A percentile compares a stretch with the other conserved stretches of the same genome.
phyloP scores from a whole-genome alignment of 1,140 invertebrate species.

The Pachypsylla venusta region DNA sequence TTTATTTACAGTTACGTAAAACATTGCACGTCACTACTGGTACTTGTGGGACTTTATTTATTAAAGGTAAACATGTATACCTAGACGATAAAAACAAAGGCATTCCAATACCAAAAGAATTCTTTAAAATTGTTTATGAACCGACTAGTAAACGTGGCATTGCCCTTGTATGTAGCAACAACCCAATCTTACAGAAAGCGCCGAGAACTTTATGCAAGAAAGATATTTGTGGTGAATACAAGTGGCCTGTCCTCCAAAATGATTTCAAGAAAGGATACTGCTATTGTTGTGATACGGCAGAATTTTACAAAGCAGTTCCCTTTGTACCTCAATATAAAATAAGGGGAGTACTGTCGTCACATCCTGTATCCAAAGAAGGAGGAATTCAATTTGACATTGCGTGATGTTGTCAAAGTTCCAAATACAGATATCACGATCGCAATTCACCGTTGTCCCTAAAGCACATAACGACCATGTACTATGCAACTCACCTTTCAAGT shows the following conservation, averaged over 20 bases:
- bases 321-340: neutral
- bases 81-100: slow-evolving; percentile 14
- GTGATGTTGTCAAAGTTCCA: too few species aligned
- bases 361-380: too few species aligned
- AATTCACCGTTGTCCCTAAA: too few species aligned
- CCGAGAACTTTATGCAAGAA: slow-evolving; percentile 15
- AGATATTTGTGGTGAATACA: slow-evolving; percentile 17
- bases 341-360: neutral
- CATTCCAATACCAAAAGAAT: slow-evolving; percentile 20
- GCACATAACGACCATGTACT: too few species aligned
- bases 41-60: slow-evolving; percentile 18
- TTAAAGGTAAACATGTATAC: slow-evolving; percentile 15
- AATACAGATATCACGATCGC: too few species aligned
- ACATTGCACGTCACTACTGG: slow-evolving; percentile 21
- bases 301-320: neutral
- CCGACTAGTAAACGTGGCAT: slow-evolving; percentile 15
- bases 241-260: slow-evolving; percentile 15
- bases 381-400: too few species aligned
- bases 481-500: too few species aligned
- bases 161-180: slow-evolving; percentile 21
- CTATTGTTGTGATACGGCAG: neutral
- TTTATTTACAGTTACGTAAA: slow-evolving; percentile 16
- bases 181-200: slow-evolving; percentile 16
- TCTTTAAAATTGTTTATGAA: slow-evolving; percentile 21
- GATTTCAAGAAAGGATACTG: neutral